Base-by-base conservation (phyloP, 1,140 invertebrate species). In the Zaprionus ghesquierei region DNA sequence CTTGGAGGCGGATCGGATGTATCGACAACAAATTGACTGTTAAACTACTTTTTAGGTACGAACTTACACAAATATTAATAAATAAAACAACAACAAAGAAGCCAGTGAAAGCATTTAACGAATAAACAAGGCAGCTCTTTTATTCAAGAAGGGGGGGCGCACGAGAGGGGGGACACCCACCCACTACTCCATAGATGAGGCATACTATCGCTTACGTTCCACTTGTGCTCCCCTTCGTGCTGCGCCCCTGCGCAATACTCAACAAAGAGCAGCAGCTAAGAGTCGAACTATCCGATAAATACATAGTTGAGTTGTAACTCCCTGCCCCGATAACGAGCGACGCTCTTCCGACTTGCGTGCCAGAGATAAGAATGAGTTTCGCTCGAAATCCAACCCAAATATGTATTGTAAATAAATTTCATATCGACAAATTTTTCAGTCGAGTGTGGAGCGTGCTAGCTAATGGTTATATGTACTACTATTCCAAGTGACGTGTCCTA, bases 21-120 rank as follows among this genome's bases (percentile, higher is more conserved):
- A 65, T 69, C 58, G 44, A 59, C 15, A 75, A 75, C 44, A 60
- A 56, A 41, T 69, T 50, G 51, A 69, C 58, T 74, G 35, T 61
- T 68, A 46, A 46, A 46, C 10, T 56, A 55, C 33, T 61, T 35
- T 38, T 35, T 56, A 50, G 18, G 33, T 63, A 51, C 22, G 15
- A 50, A 15, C 44, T 65, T 46, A 50, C 13, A 60, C n/a, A n/a
- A n/a, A n/a, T n/a, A n/a, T n/a, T n/a, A n/a, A n/a, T n/a, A n/a
- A n/a, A 69, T 55, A 62, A 73, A 54, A n/a, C n/a, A n/a, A n/a
- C n/a, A 38, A 50, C 9, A 64, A 69, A 49, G n/a, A 62, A 69
- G 20, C 20, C 25, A 68, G 55, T 9, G 15, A 44, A 38, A 22
- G 15, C 4, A 22, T 12, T 31, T 23, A 50, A 27, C n/a, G 44